Evolutionary conservation across 2,113 vertebrate species (phyloP).

Genomic region (Hassar affinis): DNA sequence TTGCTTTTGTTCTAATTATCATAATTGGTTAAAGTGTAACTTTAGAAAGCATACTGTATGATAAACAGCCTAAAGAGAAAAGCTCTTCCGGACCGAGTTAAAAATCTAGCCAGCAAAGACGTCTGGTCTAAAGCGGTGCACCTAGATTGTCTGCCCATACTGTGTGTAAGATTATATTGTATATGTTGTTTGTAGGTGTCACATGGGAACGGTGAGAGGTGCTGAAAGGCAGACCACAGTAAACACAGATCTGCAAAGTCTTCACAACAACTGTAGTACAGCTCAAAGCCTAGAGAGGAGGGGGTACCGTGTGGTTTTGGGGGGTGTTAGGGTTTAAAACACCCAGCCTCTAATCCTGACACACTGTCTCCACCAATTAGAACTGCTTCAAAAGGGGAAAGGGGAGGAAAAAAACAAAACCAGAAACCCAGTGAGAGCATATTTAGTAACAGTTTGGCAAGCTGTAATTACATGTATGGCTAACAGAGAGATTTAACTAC

Average conservation of each 20-base stretch:
- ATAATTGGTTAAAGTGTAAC: conserved; percentile 11
- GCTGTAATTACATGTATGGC: conserved; percentile 81
- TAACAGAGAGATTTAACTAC: conserved; percentile 78
- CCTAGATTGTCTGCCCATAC: neutral
- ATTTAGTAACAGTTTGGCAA: conserved; percentile 80
- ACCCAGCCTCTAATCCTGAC: conserved; percentile 77
- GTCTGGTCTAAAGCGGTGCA: neutral
- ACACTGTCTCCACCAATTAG: conserved; percentile 79
- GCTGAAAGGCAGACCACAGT: conserved; percentile 34
- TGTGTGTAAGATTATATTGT: conserved; percentile 15
- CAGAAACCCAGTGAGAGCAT: conserved; percentile 74
- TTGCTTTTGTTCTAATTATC: conserved; percentile 7
- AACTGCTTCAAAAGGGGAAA: conserved; percentile 75
- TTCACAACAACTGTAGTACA: conserved; percentile 34
- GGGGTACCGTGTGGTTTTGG: conserved; percentile 49
- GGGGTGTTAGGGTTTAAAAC: conserved; percentile 71
- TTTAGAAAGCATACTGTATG: neutral
- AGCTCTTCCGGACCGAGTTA: neutral
- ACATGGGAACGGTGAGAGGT: conserved; percentile 31
- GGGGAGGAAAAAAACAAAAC: conserved; percentile 79
- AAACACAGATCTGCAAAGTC: conserved; percentile 27
- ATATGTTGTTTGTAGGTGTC: conserved; percentile 31
- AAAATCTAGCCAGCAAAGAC: neutral
- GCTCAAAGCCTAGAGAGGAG: conserved; percentile 17
- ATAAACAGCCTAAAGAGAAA: conserved; percentile 10